Evolutionary conservation across 2,888 invertebrate species (phyloP), one percentile per base, ranked within the genome.

Genomic region (Leucophenga maculata): DNA sequence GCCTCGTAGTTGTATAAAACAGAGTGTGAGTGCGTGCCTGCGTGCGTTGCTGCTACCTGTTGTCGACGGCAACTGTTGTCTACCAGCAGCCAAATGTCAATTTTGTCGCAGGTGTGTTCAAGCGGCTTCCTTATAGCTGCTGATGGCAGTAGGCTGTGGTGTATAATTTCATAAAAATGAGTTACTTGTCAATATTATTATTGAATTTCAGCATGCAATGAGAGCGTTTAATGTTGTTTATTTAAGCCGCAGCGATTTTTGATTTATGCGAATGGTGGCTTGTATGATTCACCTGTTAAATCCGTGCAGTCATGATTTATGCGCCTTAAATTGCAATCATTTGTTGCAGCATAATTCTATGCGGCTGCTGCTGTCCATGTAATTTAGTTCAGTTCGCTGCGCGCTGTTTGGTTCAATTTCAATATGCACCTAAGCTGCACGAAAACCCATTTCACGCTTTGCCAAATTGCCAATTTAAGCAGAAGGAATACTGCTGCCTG

Each of bases 391-490:
- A 71, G 14, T 48, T 72, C 74, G 71, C 62, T 77, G 77, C 26
- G 77, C 74, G 77, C 75, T 73, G 70, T 68, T 75, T 71, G 11
- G 18, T 72, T 71, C 16, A 60, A 60, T 54, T 68, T 26, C 69
- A 72, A 81, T 11, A 50, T 18, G 50, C 50, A 50, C 13, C 50
- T 50, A 11, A 50, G 50, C 71, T 77, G 77, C 75, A 70, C 74
- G 77, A 50, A 65, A 65, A 72, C 62, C 39, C 77, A 79, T 79
- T 80, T 80, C 80, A 80, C 80, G 80, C 80, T 82, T 80, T 80
- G 82, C 82, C 82, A 82, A 80, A 82, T 80, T 82, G 81, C 81
- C 74, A 80, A 82, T 83, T 80, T 80, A 79, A 82, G 39, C 39
- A 39, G 39, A 39, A 39, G 39, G 39, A 39, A 39, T 39, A 8